Evolutionary conservation across 2,113 vertebrate species (phyloP).

Genomic region (Pedetes capensis): DNA sequence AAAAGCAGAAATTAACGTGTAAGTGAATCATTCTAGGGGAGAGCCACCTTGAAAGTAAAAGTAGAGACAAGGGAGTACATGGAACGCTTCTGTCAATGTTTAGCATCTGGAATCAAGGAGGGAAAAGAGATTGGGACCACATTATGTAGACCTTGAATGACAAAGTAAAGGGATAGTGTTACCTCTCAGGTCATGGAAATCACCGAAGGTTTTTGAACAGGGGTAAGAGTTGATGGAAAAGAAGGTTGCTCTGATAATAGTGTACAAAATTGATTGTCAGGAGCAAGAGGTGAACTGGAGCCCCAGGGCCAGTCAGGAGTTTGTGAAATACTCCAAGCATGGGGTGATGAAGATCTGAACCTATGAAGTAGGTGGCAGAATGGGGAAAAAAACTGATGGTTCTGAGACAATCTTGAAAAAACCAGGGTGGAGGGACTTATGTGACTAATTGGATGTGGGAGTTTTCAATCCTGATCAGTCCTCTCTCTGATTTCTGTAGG

Average conservation of each 20-base stretch:
- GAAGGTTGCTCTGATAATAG: constrained; percentile 4
- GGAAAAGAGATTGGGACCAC: neutral
- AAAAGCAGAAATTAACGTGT: neutral
- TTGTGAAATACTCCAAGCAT: neutral
- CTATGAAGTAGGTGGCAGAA: neutral
- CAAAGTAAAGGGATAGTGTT: neutral
- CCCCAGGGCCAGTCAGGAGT: neutral
- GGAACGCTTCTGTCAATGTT: neutral
- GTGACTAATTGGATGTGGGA: neutral
- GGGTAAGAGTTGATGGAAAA: neutral
- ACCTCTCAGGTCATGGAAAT: neutral
- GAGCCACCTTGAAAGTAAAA: neutral
- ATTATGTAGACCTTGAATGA: neutral
- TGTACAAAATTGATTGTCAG: neutral
- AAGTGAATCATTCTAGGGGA: neutral
- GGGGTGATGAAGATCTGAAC: neutral
- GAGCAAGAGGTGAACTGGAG: neutral
- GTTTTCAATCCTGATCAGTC: neutral
- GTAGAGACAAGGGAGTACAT: neutral
- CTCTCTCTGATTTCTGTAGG: neutral
- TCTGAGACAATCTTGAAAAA: neutral
- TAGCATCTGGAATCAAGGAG: neutral
- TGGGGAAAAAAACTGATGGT: neutral
- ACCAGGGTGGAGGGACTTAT: fast-evolving
- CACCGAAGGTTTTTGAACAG: neutral